Base-by-base conservation (phyloP, 92 coral and sea anemone species). In the Galaxea fascicularis region DNA sequence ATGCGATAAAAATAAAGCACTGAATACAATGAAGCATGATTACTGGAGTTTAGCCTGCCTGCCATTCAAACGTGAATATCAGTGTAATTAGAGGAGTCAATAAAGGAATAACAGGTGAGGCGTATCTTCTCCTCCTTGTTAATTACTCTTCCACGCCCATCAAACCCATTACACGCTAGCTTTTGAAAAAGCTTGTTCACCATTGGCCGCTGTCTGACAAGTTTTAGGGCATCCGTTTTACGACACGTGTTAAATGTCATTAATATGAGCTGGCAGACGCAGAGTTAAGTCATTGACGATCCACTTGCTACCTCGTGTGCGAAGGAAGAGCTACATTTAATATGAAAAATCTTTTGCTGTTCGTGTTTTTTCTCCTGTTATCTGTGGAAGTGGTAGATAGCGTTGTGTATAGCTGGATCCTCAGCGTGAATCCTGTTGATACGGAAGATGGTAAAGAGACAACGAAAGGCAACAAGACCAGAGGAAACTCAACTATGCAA, bases 141-240 rank as follows among this genome's bases (percentile, higher is more conserved):
- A 94, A 94, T 96, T 94, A 83, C 62, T 56, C 84, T 53, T 87
- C 92, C 95, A 95, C 99, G 93, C 99, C 99, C 95, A 88, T 78
- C 84, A 65, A 71, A 75, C 79, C 89, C 77, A 60, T 73, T 82
- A 28, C 27, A 82, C 87, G 58, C 71, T 41, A 29, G 29, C 79
- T 21, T 39, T 83, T 72, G 73, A 73, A 51, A 73, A 73, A 72
- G 47, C 64, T 59, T 39, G 44, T 14, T 53, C 24, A 24, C 27
- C 25, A 89, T 85, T 89, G 93, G 95, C 86, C 74, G 59, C 73
- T 70, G 22, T 39, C 53, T 77, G 90, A 82, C 92, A 85, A 78
- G 80, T 80, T 60, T 91, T 85, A 45, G 57, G 86, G 73, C 65
- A 64, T 71, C 74, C 82, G 91, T 78, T 89, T 80, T 87, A 72